Evolutionary conservation across 1,140 invertebrate genomes (phyloP).

Genomic region (Adoxophyes honmai): DNA sequence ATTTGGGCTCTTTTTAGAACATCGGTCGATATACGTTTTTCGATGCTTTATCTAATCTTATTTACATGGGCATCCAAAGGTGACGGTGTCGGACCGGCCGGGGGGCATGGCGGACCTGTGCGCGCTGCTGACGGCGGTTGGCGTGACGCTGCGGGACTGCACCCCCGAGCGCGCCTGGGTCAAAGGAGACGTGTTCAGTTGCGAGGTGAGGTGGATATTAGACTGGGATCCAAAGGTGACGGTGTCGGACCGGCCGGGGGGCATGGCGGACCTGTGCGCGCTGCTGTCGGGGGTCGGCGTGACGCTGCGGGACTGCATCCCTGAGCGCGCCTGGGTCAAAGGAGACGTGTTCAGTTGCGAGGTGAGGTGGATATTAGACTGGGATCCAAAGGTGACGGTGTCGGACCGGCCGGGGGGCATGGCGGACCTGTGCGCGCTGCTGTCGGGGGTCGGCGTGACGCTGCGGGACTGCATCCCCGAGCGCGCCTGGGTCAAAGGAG

Average conservation of each 20-base stretch:
- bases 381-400: slow-evolving; percentile 81
- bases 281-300: slow-evolving; percentile 87
- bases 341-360: slow-evolving; percentile 90
- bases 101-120: slow-evolving; percentile 93
- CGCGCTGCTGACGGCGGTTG: slow-evolving; percentile 82
- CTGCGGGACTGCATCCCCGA: slow-evolving; percentile 96
- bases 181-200: slow-evolving; percentile 89
- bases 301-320: slow-evolving; percentile 94
- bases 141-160: slow-evolving; percentile 94
- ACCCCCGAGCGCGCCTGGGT: slow-evolving; percentile 96
- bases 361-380: no score
- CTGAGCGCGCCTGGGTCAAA: slow-evolving; percentile 94
- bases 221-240: slow-evolving; percentile 61
- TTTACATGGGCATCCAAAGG: slow-evolving; percentile 12
- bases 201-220: slow-evolving; percentile 80
- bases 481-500: slow-evolving; percentile 91
- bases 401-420: slow-evolving; percentile 92
- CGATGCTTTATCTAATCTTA: no score
- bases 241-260: slow-evolving; percentile 90
- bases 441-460: slow-evolving; percentile 88
- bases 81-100: slow-evolving; percentile 89
- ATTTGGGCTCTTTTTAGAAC: no score
- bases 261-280: slow-evolving; percentile 90
- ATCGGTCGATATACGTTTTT: no score
- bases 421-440: slow-evolving; percentile 86